A percentile compares a stretch with the other conserved stretches of the same genome.
Evolutionary conservation across 1,140 invertebrate species (phyloP).

Genomic region (Dendrolimus punctatus): DNA sequence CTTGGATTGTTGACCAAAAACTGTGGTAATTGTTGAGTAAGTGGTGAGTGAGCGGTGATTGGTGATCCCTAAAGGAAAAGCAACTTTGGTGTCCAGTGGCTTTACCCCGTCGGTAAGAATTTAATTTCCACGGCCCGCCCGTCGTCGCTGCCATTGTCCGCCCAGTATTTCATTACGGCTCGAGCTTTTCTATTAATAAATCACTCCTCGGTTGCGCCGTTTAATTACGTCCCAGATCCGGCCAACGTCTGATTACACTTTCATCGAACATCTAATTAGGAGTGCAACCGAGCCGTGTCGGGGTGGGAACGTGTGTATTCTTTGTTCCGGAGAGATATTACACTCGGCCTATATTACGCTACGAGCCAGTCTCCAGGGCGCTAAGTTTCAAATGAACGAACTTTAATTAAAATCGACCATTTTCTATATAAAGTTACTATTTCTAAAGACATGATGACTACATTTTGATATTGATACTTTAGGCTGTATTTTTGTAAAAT

Average conservation of each 20-base stretch:
- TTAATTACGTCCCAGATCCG: conserved; percentile 68
- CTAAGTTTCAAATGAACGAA: conserved; percentile 47
- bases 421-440: conserved; percentile 12
- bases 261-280: conserved; percentile 70
- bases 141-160: conserved; percentile 62
- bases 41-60: conserved; percentile 11
- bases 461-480: no score
- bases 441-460: no score
- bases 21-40: conserved; percentile 50
- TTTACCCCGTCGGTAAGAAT: conserved; percentile 51
- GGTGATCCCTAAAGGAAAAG: conserved; percentile 44
- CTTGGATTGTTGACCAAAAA: not conserved
- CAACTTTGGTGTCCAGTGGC: conserved; percentile 39
- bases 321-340: conserved; percentile 54
- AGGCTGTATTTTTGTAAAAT: no score
- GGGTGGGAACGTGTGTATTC: conserved; percentile 52
- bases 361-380: conserved; percentile 25
- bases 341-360: conserved; percentile 36
- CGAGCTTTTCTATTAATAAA: conserved; percentile 73
- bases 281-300: conserved; percentile 41
- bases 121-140: conserved; percentile 64
- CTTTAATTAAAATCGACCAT: conserved; percentile 52
- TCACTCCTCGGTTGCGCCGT: conserved; percentile 69
- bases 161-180: conserved; percentile 72
- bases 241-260: conserved; percentile 68